Evolutionary conservation across 2,888 invertebrate genomes (phyloP).

Genomic region (Achlya flavicornis): DNA sequence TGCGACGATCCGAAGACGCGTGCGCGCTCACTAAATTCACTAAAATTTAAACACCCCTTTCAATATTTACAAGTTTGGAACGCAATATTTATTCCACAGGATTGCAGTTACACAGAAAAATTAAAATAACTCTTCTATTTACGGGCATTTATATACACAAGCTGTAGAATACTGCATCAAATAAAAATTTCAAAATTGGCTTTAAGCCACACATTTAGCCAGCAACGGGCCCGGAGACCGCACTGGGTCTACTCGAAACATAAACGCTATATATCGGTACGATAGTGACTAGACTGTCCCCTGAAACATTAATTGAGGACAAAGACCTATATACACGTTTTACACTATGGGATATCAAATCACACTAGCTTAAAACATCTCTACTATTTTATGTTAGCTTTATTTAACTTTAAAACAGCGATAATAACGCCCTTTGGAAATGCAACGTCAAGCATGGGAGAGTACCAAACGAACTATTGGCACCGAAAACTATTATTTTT

Average conservation of each 20-base stretch:
- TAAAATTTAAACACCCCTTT: conserved; percentile 53
- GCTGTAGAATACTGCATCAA: conserved; percentile 64
- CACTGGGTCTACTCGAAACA: conserved; percentile 37
- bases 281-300: conserved; percentile 78
- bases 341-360: conserved; percentile 69
- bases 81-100: conserved; percentile 12
- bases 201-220: conserved; percentile 46
- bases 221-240: conserved; percentile 27
- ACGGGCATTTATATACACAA: conserved; percentile 58
- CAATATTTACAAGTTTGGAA: conserved; percentile 60
- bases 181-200: conserved; percentile 38
- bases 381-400: conserved; percentile 48
- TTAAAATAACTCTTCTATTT: neutral
- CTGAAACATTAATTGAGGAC: conserved; percentile 52
- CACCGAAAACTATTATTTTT: conserved; percentile 40
- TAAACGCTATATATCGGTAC: conserved; percentile 52
- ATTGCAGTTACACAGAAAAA: neutral
- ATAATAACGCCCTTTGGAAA: conserved; percentile 54
- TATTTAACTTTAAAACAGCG: conserved; percentile 47
- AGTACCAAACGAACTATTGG: conserved; percentile 50
- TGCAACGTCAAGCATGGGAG: conserved; percentile 42
- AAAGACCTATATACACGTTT: conserved; percentile 67
- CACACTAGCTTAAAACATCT: conserved; percentile 67
- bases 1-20: conserved; percentile 42
- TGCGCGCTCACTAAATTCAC: conserved; percentile 62